These are phyloP conservation scores for Siniperca obscura DNA, from an alignment of 2,797 vertebrate genomes.

Conservation along the genomic window DNA sequence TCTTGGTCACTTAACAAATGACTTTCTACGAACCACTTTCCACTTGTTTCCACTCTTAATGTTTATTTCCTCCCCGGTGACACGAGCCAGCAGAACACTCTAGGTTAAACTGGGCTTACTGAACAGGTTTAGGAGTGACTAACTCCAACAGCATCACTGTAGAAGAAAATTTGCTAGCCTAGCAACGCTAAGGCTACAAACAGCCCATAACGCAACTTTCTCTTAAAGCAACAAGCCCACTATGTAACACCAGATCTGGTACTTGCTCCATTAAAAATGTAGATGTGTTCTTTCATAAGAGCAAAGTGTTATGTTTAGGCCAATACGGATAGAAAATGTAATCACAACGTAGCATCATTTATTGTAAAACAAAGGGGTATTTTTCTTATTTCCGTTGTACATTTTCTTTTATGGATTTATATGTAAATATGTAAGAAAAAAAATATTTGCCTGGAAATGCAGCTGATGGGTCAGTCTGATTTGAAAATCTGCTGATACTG, in stretches of 20 bases:
- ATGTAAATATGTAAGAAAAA: neutral
- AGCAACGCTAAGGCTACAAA: neutral
- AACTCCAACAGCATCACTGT: neutral
- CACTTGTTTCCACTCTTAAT: neutral
- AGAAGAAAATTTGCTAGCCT: neutral
- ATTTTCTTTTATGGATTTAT: neutral
- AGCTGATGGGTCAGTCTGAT: constrained; percentile 7
- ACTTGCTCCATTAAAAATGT: neutral
- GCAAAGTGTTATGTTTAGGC: neutral
- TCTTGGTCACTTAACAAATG: neutral
- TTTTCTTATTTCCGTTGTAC: neutral
- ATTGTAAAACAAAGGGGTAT: neutral
- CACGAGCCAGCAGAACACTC: neutral
- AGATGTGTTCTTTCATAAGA: neutral
- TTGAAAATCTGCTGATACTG: constrained; percentile 42
- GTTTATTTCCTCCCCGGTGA: neutral
- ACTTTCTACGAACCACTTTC: neutral
- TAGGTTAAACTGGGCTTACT: neutral
- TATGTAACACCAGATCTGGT: neutral
- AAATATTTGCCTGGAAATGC: neutral
- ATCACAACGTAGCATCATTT: neutral
- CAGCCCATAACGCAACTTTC: constrained; percentile 21
- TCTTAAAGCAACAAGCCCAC: constrained; percentile 18
- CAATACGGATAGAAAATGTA: neutral
- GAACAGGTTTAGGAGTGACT: neutral